phyloP scores from a whole-genome alignment of 2,888 invertebrate species.

The Muscina levida region DNA sequence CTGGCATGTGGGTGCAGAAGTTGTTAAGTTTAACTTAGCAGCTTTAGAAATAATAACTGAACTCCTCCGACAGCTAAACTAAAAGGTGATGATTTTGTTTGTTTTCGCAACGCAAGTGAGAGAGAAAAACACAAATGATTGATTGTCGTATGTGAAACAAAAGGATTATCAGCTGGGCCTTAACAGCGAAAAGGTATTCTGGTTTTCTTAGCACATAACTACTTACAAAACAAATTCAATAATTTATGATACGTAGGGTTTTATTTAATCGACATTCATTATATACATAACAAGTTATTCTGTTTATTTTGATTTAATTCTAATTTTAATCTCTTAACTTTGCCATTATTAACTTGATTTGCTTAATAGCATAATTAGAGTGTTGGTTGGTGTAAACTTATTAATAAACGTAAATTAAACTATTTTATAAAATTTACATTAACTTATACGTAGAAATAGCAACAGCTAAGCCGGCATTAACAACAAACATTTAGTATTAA shows the following conservation, averaged over 20 bases:
- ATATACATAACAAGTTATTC: neutral
- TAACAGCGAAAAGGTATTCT: too few species aligned
- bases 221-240: too few species aligned
- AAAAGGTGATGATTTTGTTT: conserved; percentile 58
- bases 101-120: conserved; percentile 24
- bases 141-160: conserved; percentile 36
- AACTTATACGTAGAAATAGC: conserved; percentile 49
- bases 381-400: conserved; percentile 72
- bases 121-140: conserved; percentile 48
- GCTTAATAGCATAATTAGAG: conserved; percentile 45
- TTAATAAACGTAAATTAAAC: conserved; percentile 76
- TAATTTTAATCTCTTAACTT: conserved; percentile 10
- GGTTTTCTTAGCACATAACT: too few species aligned
- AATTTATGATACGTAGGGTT: too few species aligned
- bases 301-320: conserved; percentile 9
- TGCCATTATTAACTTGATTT: conserved; percentile 21
- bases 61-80: conserved; percentile 44
- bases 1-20: conserved; percentile 59
- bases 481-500: conserved; percentile 32
- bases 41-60: neutral
- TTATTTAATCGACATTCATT: too few species aligned
- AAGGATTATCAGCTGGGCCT: conserved; percentile 44
- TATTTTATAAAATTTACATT: conserved; percentile 45
- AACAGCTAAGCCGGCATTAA: too few species aligned
- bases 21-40: conserved; percentile 32